Conservation (phyloP, 2,113 vertebrate genomes). For the Thalassoma bifasciatum region DNA sequence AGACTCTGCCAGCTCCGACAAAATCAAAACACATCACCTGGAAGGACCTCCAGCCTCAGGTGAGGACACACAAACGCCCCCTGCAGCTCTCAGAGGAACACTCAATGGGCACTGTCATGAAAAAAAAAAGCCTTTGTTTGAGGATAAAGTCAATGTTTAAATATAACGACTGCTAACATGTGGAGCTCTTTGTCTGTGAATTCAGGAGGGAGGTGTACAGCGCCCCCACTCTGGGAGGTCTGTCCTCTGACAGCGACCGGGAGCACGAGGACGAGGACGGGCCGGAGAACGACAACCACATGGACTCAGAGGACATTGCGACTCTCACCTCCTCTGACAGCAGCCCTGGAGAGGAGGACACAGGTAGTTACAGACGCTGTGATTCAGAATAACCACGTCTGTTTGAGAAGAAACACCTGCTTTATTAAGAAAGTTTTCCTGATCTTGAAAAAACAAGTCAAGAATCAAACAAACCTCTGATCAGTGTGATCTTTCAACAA, state of each 20-base stretch:
- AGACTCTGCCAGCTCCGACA: conserved; percentile 86
- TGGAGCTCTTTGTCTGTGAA: neutral
- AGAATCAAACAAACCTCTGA: conserved; percentile 16
- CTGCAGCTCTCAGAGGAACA: neutral
- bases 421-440: neutral
- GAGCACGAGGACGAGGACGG: conserved; percentile 85
- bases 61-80: conserved; percentile 53
- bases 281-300: conserved; percentile 78
- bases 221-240: conserved; percentile 75
- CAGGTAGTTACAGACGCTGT: conserved; percentile 28
- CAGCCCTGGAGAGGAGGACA: conserved; percentile 80
- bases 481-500: conserved; percentile 26
- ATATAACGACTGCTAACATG: neutral
- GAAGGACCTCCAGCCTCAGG: conserved; percentile 76
- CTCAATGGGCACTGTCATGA: neutral
- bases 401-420: neutral
- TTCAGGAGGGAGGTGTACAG: conserved; percentile 83
- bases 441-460: neutral
- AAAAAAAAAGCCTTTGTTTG: neutral
- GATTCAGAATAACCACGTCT: neutral
- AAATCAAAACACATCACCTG: conserved; percentile 73
- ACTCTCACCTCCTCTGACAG: conserved; percentile 73
- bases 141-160: neutral
- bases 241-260: conserved; percentile 92
- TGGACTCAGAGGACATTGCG: conserved; percentile 40